These are phyloP conservation scores for Odontamblyopus lacepedii DNA, from an alignment of 2,797 vertebrate species.

Conservation along the genomic window DNA sequence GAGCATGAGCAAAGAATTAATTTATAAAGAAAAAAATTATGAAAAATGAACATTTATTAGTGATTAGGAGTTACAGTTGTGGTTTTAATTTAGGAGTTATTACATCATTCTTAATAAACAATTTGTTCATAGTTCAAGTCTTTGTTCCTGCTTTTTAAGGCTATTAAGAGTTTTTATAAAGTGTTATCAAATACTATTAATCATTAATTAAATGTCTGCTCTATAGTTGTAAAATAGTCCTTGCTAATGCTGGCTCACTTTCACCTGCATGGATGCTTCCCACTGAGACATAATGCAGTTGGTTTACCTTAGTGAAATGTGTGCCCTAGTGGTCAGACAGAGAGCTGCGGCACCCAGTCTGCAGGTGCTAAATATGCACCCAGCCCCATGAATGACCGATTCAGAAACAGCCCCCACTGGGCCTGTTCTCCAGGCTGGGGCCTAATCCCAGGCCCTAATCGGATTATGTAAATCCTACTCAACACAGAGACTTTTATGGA, in stretches of 20 bases:
- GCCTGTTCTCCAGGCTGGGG: conserved; percentile 83
- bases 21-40: too few relatives aligned
- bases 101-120: too few relatives aligned
- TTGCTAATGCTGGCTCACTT: not conserved
- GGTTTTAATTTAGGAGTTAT: too few relatives aligned
- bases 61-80: too few relatives aligned
- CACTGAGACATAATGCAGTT: not conserved
- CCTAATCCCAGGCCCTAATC: conserved; percentile 93
- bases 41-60: too few relatives aligned
- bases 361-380: conserved; percentile 89
- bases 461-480: conserved; percentile 99
- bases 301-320: conserved; percentile 20
- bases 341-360: conserved; percentile 57
- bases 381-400: conserved; percentile 91
- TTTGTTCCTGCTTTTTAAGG: too few relatives aligned
- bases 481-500: conserved; percentile 81
- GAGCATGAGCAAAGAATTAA: too few relatives aligned
- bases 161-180: too few relatives aligned
- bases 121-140: too few relatives aligned
- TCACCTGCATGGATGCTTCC: conserved; percentile 5
- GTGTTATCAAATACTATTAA: too few relatives aligned
- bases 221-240: not conserved
- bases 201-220: not conserved
- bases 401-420: conserved; percentile 87
- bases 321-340: conserved; percentile 62